These are phyloP conservation scores for Pristionchus maxplancki DNA, from an alignment of 2,888 invertebrate species.

Conservation along the genomic window DNA sequence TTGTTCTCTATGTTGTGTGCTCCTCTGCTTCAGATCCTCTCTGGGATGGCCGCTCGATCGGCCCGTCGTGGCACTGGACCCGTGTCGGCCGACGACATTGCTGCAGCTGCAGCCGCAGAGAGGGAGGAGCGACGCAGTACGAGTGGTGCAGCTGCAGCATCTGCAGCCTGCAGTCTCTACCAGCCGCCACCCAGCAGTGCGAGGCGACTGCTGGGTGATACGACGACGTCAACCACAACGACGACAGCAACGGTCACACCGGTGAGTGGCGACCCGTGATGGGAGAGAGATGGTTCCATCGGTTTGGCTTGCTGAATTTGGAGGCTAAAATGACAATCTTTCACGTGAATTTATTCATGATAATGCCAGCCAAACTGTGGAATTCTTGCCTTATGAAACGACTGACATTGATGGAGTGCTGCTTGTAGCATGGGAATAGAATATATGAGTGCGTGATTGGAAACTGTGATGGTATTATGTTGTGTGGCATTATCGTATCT, in stretches of 20 bases:
- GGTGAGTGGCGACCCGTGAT: conserved; percentile 15
- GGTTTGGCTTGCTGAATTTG: too few relatives aligned
- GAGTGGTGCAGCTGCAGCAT: background rate
- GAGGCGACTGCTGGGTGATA: background rate
- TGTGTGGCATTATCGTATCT: background rate
- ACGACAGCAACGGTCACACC: conserved; percentile 30
- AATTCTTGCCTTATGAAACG: too few relatives aligned
- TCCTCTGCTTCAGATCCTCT: conserved; percentile 54
- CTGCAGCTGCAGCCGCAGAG: conserved; percentile 53
- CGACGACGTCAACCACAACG: background rate
- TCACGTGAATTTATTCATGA: too few relatives aligned
- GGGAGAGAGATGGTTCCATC: background rate
- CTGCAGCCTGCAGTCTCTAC: background rate
- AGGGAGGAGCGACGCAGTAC: background rate
- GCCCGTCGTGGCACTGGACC: conserved; percentile 75
- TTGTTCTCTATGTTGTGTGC: conserved; percentile 20
- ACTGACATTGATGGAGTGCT: background rate
- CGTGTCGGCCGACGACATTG: conserved; percentile 70
- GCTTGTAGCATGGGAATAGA: background rate
- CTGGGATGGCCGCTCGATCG: conserved; percentile 55
- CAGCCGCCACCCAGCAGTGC: conserved; percentile 14
- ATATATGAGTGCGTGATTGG: background rate
- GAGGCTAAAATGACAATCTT: too few relatives aligned
- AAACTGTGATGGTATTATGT: background rate
- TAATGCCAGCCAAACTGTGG: too few relatives aligned